Percentiles rank a stretch among this genome's conserved stretches.
phyloP scores from a whole-genome alignment of 2,888 invertebrate species.

The Platycnemis pennipes region DNA sequence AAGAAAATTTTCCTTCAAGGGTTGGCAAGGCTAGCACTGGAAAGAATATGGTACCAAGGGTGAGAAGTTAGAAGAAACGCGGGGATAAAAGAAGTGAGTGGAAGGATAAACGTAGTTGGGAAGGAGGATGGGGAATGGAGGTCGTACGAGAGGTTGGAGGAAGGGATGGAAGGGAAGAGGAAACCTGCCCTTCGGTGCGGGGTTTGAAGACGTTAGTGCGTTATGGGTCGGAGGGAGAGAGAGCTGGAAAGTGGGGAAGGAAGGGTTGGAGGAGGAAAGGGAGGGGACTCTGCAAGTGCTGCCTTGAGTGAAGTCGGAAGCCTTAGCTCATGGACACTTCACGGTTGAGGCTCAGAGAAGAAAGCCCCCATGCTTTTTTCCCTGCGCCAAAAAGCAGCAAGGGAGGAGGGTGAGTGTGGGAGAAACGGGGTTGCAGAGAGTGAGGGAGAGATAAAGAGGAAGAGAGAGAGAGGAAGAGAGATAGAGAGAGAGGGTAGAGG shows the following conservation, averaged over 20 bases:
- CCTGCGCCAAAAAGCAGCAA: neutral
- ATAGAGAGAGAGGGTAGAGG: neutral
- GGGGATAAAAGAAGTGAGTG: neutral
- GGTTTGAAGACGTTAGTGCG: neutral
- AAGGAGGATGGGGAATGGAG: neutral
- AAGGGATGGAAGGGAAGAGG: neutral
- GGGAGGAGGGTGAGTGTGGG: neutral
- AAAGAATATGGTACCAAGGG: neutral
- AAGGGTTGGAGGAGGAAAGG: neutral
- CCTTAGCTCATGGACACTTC: slow-evolving; percentile 51
- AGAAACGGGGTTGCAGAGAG: neutral
- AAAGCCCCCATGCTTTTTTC: slow-evolving; percentile 11
- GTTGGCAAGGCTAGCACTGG: too few species aligned
- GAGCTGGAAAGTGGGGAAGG: neutral
- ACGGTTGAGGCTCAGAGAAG: slow-evolving; percentile 30
- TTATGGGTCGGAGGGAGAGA: neutral
- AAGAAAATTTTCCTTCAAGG: too few species aligned
- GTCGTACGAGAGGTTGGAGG: neutral
- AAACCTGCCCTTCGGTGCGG: neutral
- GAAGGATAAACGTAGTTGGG: neutral
- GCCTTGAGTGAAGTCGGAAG: slow-evolving; percentile 51
- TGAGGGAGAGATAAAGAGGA: neutral
- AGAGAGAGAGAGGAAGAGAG: neutral
- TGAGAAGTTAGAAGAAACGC: neutral
- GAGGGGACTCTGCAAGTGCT: neutral